Conservation (phyloP, 2,888 invertebrate species). For the Mythimna loreyi region DNA sequence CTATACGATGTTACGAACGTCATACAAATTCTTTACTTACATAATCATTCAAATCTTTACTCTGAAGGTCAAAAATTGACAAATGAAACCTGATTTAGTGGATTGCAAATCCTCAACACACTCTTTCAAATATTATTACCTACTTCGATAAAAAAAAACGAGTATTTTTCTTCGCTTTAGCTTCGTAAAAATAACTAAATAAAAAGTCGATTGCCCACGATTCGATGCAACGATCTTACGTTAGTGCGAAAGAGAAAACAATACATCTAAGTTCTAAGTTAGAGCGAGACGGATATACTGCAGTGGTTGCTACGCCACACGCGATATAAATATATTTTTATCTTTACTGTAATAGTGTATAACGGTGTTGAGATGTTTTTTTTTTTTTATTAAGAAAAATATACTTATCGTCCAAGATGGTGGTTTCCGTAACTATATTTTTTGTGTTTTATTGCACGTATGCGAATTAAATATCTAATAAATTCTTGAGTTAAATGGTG, state of each 20-base stretch:
- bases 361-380: constrained; percentile 33
- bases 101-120: constrained; percentile 5
- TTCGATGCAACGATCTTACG: constrained; percentile 32
- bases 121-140: constrained; percentile 3
- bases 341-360: constrained; percentile 23
- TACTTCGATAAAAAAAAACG: constrained; percentile 26
- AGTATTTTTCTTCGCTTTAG: constrained; percentile 31
- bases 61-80: constrained; percentile 13
- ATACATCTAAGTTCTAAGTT: neutral
- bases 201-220: constrained; percentile 51
- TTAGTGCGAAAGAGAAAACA: constrained; percentile 14
- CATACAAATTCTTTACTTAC: neutral
- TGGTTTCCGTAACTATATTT: constrained; percentile 4
- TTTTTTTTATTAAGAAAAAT: constrained; percentile 14
- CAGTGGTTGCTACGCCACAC: constrained; percentile 41
- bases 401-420: constrained; percentile 5
- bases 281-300: constrained; percentile 36
- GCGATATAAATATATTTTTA: constrained; percentile 40
- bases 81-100: constrained; percentile 6
- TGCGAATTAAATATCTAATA: neutral
- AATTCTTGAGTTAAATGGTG: neutral
- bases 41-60: neutral
- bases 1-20: too few species aligned
- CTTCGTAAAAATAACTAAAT: constrained; percentile 48
- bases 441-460: neutral